A percentile compares a stretch with the other conserved stretches of the same genome.
Conservation (phyloP, 1,140 invertebrate genomes). For the Ostrea edulis region DNA sequence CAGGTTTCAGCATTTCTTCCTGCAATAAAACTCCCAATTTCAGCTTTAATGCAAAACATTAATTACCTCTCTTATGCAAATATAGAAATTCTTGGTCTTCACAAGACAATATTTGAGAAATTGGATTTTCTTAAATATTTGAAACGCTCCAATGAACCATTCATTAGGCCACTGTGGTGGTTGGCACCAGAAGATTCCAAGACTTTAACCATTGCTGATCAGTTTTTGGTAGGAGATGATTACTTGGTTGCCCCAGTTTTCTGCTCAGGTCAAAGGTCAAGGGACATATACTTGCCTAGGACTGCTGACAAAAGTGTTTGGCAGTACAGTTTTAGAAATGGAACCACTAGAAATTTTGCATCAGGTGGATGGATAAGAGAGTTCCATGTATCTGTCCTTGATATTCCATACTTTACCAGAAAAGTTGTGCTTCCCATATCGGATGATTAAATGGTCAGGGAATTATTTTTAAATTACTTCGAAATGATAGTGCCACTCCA, state of each 20-base stretch:
- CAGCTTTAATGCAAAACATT: conserved; percentile 86
- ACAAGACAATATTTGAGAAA: conserved; percentile 79
- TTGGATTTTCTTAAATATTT: conserved; percentile 81
- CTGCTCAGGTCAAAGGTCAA: conserved; percentile 82
- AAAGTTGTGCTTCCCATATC: conserved; percentile 3
- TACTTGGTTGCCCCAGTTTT: conserved; percentile 90
- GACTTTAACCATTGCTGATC: conserved; percentile 88
- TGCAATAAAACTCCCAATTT: conserved; percentile 53
- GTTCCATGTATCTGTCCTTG: background rate
- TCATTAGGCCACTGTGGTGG: conserved; percentile 94
- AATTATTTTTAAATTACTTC: background rate
- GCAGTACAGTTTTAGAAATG: conserved; percentile 20
- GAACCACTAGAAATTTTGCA: conserved; percentile 17
- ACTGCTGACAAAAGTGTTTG: conserved; percentile 26
- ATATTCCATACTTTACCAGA: conserved; percentile 25
- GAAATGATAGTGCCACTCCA: too few relatives aligned
- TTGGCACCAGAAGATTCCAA: conserved; percentile 89
- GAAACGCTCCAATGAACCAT: conserved; percentile 81
- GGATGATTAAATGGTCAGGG: background rate
- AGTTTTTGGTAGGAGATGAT: conserved; percentile 89
- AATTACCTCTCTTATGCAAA: conserved; percentile 81
- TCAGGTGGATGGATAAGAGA: background rate
- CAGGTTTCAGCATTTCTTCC: conserved; percentile 93
- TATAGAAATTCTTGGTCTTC: conserved; percentile 40
- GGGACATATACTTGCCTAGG: conserved; percentile 85